phyloP scores from a whole-genome alignment of 35 echinoderm and acorn worm species.

The Acanthaster planci region DNA sequence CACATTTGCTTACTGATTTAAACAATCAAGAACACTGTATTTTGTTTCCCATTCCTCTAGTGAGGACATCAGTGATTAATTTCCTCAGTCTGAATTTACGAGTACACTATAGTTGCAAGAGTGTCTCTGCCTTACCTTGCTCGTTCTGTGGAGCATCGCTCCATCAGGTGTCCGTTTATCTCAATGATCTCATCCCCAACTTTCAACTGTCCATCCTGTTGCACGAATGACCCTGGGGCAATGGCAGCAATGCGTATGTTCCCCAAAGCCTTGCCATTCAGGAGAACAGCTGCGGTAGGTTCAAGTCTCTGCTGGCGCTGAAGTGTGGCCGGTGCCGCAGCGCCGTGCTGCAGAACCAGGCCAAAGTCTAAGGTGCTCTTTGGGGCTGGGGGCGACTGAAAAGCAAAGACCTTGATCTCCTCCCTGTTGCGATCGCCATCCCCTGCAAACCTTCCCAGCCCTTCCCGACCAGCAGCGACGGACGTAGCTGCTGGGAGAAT shows the following conservation, averaged over 20 bases:
- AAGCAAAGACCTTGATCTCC: conserved; percentile 52
- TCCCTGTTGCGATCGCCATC: conserved; percentile 44
- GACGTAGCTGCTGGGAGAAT: conserved; percentile 21
- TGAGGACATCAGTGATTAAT: no score
- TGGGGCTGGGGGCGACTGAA: conserved; percentile 59
- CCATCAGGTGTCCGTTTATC: conserved; percentile 65
- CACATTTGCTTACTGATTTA: no score
- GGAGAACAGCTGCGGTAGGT: background rate
- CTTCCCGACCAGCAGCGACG: background rate
- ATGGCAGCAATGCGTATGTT: conserved; percentile 65
- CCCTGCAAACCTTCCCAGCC: background rate
- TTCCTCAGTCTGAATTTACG: no score
- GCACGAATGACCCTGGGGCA: conserved; percentile 28
- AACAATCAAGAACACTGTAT: no score
- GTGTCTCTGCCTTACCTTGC: conserved; percentile 58
- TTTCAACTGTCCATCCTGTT: conserved; percentile 45
- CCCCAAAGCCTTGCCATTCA: conserved; percentile 35
- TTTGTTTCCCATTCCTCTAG: no score
- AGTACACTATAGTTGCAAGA: no score
- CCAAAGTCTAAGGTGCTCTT: conserved; percentile 59
- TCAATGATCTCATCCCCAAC: conserved; percentile 62
- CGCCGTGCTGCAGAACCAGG: conserved; percentile 43
- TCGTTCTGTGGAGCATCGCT: conserved; percentile 62
- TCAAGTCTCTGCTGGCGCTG: conserved; percentile 22
- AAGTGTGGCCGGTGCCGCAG: conserved; percentile 3